A percentile compares a stretch with the other conserved stretches of the same genome.
Conservation (phyloP, 2,888 invertebrate genomes). For the Drosophila multiciliata region DNA sequence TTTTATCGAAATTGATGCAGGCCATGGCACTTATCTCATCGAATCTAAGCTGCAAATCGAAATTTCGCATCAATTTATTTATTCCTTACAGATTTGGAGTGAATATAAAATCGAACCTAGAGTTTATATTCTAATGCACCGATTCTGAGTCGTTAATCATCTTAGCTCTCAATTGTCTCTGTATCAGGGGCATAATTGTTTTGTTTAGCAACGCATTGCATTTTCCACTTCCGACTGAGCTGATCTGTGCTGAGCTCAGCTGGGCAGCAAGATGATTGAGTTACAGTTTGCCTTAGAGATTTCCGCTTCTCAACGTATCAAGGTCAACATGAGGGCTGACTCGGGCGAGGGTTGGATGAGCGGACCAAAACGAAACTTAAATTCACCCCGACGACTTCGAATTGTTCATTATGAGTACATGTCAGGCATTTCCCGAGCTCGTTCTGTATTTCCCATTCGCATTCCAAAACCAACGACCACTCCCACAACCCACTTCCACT, state of each 20-base stretch:
- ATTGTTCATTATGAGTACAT: conserved; percentile 48
- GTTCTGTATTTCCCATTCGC: conserved; percentile 11
- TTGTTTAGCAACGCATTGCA: conserved; percentile 14
- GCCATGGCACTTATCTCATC: neutral
- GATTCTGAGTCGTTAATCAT: neutral
- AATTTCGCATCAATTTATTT: neutral
- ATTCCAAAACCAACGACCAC: conserved; percentile 11
- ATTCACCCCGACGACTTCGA: conserved; percentile 36
- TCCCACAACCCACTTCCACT: neutral
- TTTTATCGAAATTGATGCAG: neutral
- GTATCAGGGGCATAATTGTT: neutral
- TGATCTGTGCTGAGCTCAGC: neutral
- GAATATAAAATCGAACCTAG: neutral
- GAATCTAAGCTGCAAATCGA: neutral
- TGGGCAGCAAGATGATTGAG: conserved; percentile 39
- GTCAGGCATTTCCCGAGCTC: conserved; percentile 54
- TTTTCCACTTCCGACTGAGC: conserved; percentile 9
- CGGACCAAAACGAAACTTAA: conserved; percentile 7
- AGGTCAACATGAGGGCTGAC: conserved; percentile 37
- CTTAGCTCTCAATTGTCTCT: neutral
- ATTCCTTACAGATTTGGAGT: neutral
- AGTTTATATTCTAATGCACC: neutral
- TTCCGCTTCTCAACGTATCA: conserved; percentile 51
- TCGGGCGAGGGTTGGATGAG: conserved; percentile 3
- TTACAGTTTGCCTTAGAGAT: conserved; percentile 47